Percentiles rank a stretch among this genome's conserved stretches.
These are phyloP conservation scores for Scolopax mira DNA, from an alignment of 2,113 vertebrate genomes.

Conservation along the genomic window DNA sequence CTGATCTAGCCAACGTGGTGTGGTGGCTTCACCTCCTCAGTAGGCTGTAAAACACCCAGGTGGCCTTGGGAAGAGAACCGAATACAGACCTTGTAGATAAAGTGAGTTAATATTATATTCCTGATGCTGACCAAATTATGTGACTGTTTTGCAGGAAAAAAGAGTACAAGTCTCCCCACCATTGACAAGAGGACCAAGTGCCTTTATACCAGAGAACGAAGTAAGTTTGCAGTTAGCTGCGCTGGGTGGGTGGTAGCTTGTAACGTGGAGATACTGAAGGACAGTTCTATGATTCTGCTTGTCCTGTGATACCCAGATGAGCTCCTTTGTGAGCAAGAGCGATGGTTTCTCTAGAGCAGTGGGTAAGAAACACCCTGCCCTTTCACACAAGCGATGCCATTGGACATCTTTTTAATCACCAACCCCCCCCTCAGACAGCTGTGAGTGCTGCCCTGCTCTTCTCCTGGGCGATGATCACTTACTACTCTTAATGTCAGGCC, in stretches of 20 bases:
- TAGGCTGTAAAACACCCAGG: neutral
- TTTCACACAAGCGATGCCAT: neutral
- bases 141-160: slow-evolving; percentile 75
- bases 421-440: accelerated
- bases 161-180: slow-evolving; percentile 77
- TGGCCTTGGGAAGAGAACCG: neutral
- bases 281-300: neutral
- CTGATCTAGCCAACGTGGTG: neutral
- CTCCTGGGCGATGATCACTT: accelerated
- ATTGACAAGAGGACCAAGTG: slow-evolving; percentile 84
- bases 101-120: neutral
- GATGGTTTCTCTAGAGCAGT: neutral
- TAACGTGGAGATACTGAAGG: neutral
- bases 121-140: neutral
- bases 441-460: neutral
- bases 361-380: neutral
- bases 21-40: neutral
- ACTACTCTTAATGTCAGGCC: neutral
- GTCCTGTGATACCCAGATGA: neutral
- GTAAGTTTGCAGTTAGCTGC: slow-evolving; percentile 57
- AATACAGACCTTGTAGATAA: neutral
- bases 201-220: slow-evolving; percentile 88
- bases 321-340: neutral
- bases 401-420: neutral
- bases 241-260: neutral